Percentiles rank a stretch among this genome's conserved stretches.
phyloP scores from a whole-genome alignment of 2,113 vertebrate genomes.

The Trachemys scripta region DNA sequence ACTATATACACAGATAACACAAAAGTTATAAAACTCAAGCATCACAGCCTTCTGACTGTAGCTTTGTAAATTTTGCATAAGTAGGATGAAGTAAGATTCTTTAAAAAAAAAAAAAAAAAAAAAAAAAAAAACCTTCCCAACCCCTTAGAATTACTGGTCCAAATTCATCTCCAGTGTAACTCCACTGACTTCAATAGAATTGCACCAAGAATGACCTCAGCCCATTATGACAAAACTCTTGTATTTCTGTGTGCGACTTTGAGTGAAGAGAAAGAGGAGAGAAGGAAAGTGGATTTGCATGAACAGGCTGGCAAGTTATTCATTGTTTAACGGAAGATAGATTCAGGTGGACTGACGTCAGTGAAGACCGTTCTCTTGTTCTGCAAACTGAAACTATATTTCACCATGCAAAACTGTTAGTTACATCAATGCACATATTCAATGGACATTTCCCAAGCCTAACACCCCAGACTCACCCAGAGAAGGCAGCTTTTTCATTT shows the following conservation, averaged over 20 bases:
- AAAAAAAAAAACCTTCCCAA: neutral
- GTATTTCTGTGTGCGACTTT: neutral
- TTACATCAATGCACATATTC: accelerated
- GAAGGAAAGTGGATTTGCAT: neutral
- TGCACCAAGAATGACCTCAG: neutral
- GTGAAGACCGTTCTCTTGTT: neutral
- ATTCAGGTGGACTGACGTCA: neutral
- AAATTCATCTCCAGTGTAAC: neutral
- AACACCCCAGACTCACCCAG: neutral
- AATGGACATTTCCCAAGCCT: neutral
- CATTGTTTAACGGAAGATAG: neutral
- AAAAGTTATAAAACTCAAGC: neutral
- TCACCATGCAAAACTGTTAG: accelerated
- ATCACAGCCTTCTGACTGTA: neutral
- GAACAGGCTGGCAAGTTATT: neutral
- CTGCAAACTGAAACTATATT: neutral
- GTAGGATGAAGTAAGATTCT: neutral
- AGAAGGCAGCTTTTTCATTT: neutral
- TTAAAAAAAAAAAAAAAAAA: neutral
- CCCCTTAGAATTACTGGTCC: neutral
- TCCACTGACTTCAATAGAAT: neutral
- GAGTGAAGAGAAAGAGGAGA: neutral
- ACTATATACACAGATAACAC: neutral
- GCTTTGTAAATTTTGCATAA: constrained; percentile 29
- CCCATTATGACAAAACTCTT: neutral